Base-by-base conservation (phyloP, 2,888 invertebrate genomes). In the Ypsolopha sequella region DNA sequence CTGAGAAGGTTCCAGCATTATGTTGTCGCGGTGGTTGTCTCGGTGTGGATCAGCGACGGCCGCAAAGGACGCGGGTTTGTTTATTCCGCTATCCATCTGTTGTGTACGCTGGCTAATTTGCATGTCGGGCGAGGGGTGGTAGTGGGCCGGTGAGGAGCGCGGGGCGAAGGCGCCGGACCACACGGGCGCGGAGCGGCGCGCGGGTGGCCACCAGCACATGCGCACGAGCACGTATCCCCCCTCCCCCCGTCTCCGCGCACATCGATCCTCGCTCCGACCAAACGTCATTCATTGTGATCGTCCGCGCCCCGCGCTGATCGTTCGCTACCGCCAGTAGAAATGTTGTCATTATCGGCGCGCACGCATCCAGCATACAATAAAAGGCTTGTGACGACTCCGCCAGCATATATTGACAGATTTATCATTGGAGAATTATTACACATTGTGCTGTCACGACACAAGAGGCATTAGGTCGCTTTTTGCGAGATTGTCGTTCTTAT, bases 71-170 rank as follows among this genome's bases (percentile, higher is more conserved):
- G 47, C 36, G 69, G 72, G 74, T 80, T 81, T 85, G 84, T 85
- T 85, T 81, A 85, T 85, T 82, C 81, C 81, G 79, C 82, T 78
- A 82, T 86, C 86, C 84, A 85, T 85, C 85, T 85, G 85, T 85
- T 85, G 84, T 85, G 84, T 84, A 80, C 81, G 76, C 77, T 67
- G 80, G 80, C 84, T 84, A 86, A 86, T 86, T 85, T 86, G 86
- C 86, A 86, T 86, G 84, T 82, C 80, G 82, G 81, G 76, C 72
- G 65, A 57, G 51, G 56, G 54, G 65, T 62, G 60, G 62, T 63
- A 59, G 61, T 54, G 60, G 65, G 62, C 64, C 62, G 58, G 64
- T 59, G 24, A 24, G 24, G 24, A 66, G 63, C 60, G 66, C 56
- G 58, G 55, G 53, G 58, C 58, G 60, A 60, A 43, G 43, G 47